These are phyloP conservation scores for Drosophila cognata DNA, from an alignment of 2,888 invertebrate species.

Conservation along the genomic window DNA sequence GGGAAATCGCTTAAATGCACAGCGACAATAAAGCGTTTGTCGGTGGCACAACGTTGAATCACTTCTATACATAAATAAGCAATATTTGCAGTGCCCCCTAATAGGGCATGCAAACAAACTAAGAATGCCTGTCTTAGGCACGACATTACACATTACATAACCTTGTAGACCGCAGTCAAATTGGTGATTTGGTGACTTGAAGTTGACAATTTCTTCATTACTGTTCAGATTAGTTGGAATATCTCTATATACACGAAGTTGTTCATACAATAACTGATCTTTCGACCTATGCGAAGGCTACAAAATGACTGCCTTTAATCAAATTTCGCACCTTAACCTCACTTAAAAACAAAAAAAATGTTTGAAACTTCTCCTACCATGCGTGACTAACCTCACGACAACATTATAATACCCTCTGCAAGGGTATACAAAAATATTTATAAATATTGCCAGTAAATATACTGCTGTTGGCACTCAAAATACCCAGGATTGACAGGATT, in stretches of 20 bases:
- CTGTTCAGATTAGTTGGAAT: background rate
- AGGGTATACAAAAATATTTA: too few relatives aligned
- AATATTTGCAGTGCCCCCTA: background rate
- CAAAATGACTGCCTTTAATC: too few relatives aligned
- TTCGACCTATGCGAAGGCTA: background rate
- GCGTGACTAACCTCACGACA: too few relatives aligned
- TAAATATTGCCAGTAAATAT: too few relatives aligned
- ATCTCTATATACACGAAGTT: background rate
- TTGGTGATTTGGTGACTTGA: background rate
- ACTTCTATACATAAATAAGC: background rate
- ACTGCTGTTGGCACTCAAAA: too few relatives aligned
- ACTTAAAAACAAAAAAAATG: too few relatives aligned
- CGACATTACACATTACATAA: background rate
- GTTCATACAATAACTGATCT: background rate
- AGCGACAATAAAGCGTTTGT: background rate
- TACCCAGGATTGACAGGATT: background rate
- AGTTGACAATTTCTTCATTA: background rate
- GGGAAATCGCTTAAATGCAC: conserved; percentile 26
- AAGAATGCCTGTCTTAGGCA: background rate
- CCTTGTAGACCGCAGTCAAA: background rate
- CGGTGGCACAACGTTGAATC: background rate
- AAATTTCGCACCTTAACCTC: too few relatives aligned
- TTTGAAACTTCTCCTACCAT: too few relatives aligned
- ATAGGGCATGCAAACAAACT: background rate
- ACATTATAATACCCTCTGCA: too few relatives aligned